Percentiles rank a stretch among this genome's conserved stretches.
Conservation (phyloP, 2,888 invertebrate species). For the Tolmerus cingulatus region DNA sequence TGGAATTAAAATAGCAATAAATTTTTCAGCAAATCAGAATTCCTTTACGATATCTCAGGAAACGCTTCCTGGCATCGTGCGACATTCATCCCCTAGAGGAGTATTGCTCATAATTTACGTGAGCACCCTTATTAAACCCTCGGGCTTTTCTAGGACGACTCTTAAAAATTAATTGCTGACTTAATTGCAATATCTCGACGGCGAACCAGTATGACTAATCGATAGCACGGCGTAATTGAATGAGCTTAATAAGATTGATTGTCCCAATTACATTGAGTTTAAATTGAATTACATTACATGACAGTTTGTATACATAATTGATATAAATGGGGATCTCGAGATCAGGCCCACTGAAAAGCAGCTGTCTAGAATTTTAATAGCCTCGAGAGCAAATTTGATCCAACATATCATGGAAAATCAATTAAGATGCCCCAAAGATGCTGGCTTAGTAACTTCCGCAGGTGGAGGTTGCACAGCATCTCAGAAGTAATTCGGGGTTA, state of each 20-base stretch:
- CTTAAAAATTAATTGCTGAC: constrained; percentile 32
- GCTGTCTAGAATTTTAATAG: constrained; percentile 17
- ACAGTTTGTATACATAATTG: constrained; percentile 35
- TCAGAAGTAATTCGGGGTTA: not conserved
- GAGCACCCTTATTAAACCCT: not conserved
- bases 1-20: not conserved
- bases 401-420: constrained; percentile 25
- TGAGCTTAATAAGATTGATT: constrained; percentile 36
- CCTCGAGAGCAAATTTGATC: constrained; percentile 27
- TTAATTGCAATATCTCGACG: constrained; percentile 29
- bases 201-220: constrained; percentile 12
- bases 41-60: not conserved
- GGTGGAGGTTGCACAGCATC: not conserved
- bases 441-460: not conserved
- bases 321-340: constrained; percentile 8
- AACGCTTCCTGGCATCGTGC: not conserved
- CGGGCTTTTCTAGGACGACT: not conserved
- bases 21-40: not conserved
- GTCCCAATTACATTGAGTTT: constrained; percentile 14
- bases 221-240: constrained; percentile 18
- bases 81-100: not conserved
- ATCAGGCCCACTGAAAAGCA: not conserved
- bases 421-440: constrained; percentile 29
- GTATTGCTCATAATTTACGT: not conserved
- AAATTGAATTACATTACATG: constrained; percentile 33